Evolutionary conservation across 2,113 vertebrate species (phyloP).

Genomic region (Oryzias celebensis): DNA sequence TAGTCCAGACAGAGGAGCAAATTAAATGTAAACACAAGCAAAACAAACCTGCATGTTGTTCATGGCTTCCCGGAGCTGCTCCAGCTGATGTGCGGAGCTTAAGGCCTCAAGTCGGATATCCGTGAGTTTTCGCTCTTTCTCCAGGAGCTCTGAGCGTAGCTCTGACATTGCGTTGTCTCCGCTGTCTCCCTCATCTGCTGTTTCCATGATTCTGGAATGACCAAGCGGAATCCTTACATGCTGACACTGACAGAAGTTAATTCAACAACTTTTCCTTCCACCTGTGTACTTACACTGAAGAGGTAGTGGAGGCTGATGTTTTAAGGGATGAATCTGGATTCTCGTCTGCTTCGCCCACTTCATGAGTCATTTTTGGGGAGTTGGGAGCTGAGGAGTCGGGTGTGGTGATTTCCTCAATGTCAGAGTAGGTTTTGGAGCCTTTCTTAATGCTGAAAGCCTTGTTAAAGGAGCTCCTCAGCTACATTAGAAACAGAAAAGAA

Average conservation of each 20-base stretch:
- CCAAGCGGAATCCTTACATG: constrained; percentile 3
- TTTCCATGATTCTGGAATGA: constrained; percentile 79
- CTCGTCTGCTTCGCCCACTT: constrained; percentile 71
- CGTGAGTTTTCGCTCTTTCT: constrained; percentile 93
- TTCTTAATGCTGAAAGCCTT: constrained; percentile 99
- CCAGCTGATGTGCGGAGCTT: constrained; percentile 93
- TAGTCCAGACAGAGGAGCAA: not conserved
- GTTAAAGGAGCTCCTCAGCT: constrained; percentile 96
- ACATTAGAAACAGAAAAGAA: not conserved
- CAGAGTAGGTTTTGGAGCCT: constrained; percentile 92
- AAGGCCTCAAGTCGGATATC: constrained; percentile 95
- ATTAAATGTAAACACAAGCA: not conserved
- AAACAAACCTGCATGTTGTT: constrained; percentile 92
- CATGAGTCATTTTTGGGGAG: constrained; percentile 88
- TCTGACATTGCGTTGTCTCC: constrained; percentile 90
- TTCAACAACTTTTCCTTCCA: not conserved
- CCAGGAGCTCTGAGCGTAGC: constrained; percentile 91
- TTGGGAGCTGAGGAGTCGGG: constrained; percentile 93
- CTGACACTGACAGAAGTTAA: not conserved
- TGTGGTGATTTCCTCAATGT: constrained; percentile 94
- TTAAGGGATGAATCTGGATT: constrained; percentile 75
- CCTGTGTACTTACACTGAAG: constrained; percentile 76
- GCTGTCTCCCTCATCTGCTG: constrained; percentile 77
- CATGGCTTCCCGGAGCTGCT: constrained; percentile 93
- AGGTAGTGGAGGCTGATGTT: constrained; percentile 79